These are phyloP conservation scores for Catamblyrhynchus diadema DNA, from an alignment of 2,797 vertebrate genomes.

Conservation along the genomic window DNA sequence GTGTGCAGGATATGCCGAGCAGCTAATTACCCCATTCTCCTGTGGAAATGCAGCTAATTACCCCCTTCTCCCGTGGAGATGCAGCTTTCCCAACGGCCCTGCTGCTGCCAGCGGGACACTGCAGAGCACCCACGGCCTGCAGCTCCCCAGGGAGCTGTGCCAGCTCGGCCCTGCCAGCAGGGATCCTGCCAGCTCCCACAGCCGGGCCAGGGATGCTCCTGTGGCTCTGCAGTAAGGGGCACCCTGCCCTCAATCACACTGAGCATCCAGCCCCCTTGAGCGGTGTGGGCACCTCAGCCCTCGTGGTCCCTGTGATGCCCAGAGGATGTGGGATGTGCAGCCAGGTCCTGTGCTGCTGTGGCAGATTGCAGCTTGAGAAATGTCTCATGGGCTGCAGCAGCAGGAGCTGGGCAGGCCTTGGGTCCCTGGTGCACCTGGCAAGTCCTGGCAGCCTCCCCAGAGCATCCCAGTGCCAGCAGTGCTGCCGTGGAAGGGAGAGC, in stretches of 20 bases:
- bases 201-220: not conserved
- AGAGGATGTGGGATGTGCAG: not conserved
- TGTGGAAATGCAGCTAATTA: not conserved
- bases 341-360: accelerated
- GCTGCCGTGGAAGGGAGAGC: not conserved
- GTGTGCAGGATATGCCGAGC: not conserved
- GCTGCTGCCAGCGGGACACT: accelerated
- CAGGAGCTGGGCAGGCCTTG: not conserved
- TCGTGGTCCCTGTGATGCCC: accelerated
- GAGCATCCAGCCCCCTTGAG: not conserved
- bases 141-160: not conserved
- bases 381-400: not conserved
- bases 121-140: accelerated
- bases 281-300: accelerated
- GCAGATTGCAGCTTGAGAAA: not conserved
- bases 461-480: not conserved
- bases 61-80: not conserved
- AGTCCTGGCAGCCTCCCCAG: not conserved
- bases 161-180: not conserved
- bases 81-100: not conserved
- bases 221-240: not conserved
- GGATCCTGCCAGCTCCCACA: not conserved
- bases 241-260: accelerated
- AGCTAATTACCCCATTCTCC: not conserved
- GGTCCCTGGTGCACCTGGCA: not conserved